Conservation (phyloP, 2,797 vertebrate species). For the Brachyalestes nurse region DNA sequence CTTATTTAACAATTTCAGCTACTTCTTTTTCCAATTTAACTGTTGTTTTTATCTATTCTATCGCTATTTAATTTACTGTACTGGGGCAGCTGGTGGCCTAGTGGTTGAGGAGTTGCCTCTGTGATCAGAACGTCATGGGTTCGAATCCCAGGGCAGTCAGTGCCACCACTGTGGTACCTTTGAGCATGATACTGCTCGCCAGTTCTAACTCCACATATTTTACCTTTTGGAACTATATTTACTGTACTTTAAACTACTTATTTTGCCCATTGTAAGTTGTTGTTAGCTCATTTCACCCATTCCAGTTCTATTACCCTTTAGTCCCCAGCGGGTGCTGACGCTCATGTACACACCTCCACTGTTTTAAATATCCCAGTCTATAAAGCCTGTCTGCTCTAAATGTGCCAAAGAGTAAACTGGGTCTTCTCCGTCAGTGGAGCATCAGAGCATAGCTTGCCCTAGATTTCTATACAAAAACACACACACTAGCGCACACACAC, state of each 20-base stretch:
- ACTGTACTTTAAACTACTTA: neutral
- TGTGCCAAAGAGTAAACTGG: constrained; percentile 24
- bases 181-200: too few relatives aligned
- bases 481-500: constrained; percentile 8
- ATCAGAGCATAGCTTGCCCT: constrained; percentile 30
- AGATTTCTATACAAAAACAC: constrained; percentile 11
- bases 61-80: too few relatives aligned
- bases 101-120: too few relatives aligned
- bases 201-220: too few relatives aligned
- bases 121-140: too few relatives aligned
- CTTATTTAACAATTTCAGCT: too few relatives aligned
- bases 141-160: too few relatives aligned
- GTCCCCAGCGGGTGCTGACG: neutral
- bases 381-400: neutral
- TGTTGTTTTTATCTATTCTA: too few relatives aligned
- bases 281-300: neutral
- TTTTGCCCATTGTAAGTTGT: neutral
- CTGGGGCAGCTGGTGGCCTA: too few relatives aligned
- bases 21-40: too few relatives aligned
- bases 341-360: neutral
- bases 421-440: constrained; percentile 27
- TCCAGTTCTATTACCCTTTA: neutral
- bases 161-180: too few relatives aligned
- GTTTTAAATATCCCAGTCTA: neutral
- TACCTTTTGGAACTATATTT: neutral